A percentile compares a stretch with the other conserved stretches of the same genome.
Conservation (phyloP, 30 jellyfish, hydroid and myxozoan species). For the Phacellophora camtschatica region DNA sequence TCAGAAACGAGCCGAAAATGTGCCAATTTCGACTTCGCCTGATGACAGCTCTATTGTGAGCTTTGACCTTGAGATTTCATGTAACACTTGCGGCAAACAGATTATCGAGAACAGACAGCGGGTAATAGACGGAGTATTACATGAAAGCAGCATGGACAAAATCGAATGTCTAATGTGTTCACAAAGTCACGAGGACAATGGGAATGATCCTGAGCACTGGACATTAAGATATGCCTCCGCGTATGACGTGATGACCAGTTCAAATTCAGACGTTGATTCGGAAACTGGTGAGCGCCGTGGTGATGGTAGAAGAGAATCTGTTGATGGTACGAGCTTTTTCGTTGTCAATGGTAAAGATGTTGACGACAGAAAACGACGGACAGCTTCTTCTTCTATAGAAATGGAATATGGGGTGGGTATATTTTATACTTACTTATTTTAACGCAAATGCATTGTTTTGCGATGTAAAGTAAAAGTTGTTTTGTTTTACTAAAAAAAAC, state of each 20-base stretch:
- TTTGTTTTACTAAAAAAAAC: too few species aligned
- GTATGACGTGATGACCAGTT: neutral
- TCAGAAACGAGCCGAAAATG: conserved; percentile 47
- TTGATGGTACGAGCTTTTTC: conserved; percentile 38
- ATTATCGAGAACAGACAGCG: conserved; percentile 84
- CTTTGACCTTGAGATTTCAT: conserved; percentile 83
- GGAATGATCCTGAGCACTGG: conserved; percentile 51
- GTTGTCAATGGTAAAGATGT: conserved; percentile 69
- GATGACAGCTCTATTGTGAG: conserved; percentile 40
- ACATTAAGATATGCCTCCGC: conserved; percentile 26
- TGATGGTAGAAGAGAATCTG: conserved; percentile 13
- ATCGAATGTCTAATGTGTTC: conserved; percentile 79
- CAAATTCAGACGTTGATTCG: conserved; percentile 22
- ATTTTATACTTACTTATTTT: neutral
- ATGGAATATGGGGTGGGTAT: conserved; percentile 46
- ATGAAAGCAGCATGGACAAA: conserved; percentile 60
- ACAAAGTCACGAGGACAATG: conserved; percentile 14
- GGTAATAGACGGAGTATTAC: conserved; percentile 55
- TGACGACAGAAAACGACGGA: conserved; percentile 31
- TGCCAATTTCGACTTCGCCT: conserved; percentile 34
- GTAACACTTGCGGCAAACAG: conserved; percentile 93
- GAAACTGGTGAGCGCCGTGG: conserved; percentile 48
- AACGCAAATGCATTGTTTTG: neutral
- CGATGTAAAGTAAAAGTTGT: neutral
- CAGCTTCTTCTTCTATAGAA: conserved; percentile 21